Base-by-base conservation (phyloP, 2,113 vertebrate species). In the Corythornis madagascariensis region DNA sequence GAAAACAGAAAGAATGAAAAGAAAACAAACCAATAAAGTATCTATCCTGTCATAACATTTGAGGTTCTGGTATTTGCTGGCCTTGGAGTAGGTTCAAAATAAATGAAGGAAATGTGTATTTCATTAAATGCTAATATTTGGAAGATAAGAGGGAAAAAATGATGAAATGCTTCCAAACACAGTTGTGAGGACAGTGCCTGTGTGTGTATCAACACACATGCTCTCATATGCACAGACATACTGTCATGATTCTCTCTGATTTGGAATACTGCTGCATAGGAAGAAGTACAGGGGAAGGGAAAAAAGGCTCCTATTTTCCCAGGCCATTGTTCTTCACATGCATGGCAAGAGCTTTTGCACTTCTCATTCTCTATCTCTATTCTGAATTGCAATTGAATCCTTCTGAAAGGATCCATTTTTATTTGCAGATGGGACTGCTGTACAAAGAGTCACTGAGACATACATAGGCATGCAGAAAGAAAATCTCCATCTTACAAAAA, bases 81-180 rank as follows among this genome's bases (percentile, higher is more conserved):
- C 97, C 97, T 98, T 98, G 97, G 98, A 98, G 86, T 82, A 75
- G 72, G 89, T 97, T 98, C 98, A 98, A 98, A 96, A 98, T 97
- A 98, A 98, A 99, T 97, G 97, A 96, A 97, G 95, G 96, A 98
- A 99, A 99, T 98, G 98, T 99, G 98, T 97, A 98, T 98, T 98
- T 99, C 98, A 99, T 99, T 99, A 99, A 99, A 99, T 97, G 95
- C 94, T 98, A 98, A 99, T 98, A 99, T 98, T 98, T 97, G 95
- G 97, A 98, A 98, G 98, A 98, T 97, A 97, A 96, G 84, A 81
- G 61, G 50, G 55, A 59, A 60, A 67, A 92, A 91, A 97, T 94
- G 90, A 97, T 97, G 90, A 97, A 97, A 97, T 92, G 86, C 83
- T 97, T 97, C 95, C 94, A 96, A 96, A 84, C 31, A 10, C 83